Evolutionary conservation across 2,888 invertebrate species (phyloP), one percentile per base, ranked within the genome.

Genomic region (Encarsia formosa): DNA sequence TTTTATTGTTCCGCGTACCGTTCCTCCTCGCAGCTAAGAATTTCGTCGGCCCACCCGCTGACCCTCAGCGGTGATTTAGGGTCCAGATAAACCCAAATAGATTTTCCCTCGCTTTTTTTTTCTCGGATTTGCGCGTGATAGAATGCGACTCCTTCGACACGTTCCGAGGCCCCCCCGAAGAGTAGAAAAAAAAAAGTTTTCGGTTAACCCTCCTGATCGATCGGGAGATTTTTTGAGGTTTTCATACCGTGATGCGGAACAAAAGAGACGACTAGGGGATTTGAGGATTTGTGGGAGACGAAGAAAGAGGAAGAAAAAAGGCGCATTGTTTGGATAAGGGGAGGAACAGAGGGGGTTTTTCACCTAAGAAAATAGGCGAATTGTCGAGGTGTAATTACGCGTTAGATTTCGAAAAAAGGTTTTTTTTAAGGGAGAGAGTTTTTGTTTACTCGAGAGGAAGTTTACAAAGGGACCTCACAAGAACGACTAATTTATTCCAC

Each of bases 121-220:
- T 54, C 52, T 54, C 50, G 57, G 54, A 57, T 59, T 59, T 55
- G 51, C 49, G 26, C n/a, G n/a, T n/a, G n/a, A n/a, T n/a, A n/a
- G n/a, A n/a, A n/a, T n/a, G n/a, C n/a, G n/a, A n/a, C n/a, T n/a
- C n/a, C n/a, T n/a, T n/a, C n/a, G n/a, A n/a, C n/a, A n/a, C n/a
- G n/a, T n/a, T n/a, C n/a, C n/a, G n/a, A n/a, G n/a, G n/a, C n/a
- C n/a, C n/a, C n/a, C n/a, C n/a, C n/a, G n/a, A n/a, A n/a, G n/a
- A n/a, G n/a, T n/a, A n/a, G n/a, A n/a, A n/a, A n/a, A n/a, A n/a
- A n/a, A n/a, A n/a, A n/a, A n/a, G n/a, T n/a, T n/a, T n/a, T n/a
- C n/a, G n/a, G n/a, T n/a, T n/a, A n/a, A n/a, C n/a, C n/a, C n/a
- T n/a, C 49, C 45, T 19, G 41, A 49, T 54, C 16, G 46, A 54